Percentiles rank a stretch among this genome's conserved stretches.
Conservation (phyloP, 30 jellyfish, hydroid and myxozoan species). For the Catostylus mosaicus region DNA sequence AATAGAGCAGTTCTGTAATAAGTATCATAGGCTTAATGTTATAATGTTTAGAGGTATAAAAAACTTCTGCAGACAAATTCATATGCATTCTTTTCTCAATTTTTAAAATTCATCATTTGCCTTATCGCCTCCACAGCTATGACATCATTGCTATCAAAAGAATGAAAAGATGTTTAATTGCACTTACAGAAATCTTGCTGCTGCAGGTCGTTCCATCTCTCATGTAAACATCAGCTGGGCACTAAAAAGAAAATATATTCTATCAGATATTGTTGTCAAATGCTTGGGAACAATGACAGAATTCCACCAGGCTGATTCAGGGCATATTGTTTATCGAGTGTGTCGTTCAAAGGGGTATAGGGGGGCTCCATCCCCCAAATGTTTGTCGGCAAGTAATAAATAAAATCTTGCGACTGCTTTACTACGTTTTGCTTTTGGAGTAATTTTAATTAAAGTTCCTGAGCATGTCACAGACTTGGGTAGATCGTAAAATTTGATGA, state of each 20-base stretch:
- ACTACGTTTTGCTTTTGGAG: too few relatives aligned
- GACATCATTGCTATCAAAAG: background rate
- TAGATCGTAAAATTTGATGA: too few relatives aligned
- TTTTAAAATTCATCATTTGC: too few relatives aligned
- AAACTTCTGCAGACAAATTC: background rate
- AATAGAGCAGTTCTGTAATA: background rate
- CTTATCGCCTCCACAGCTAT: background rate
- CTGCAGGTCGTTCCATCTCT: conserved; percentile 79
- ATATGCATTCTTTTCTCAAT: background rate
- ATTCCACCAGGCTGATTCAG: background rate
- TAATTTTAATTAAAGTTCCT: too few relatives aligned
- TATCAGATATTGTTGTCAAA: background rate
- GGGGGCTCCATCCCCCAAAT: too few relatives aligned
- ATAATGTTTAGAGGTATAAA: background rate
- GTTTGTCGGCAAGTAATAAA: too few relatives aligned
- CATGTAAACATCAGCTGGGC: conserved; percentile 70
- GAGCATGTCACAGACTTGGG: too few relatives aligned
- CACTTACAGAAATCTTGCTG: conserved; percentile 35
- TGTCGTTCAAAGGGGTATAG: background rate
- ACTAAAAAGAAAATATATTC: conserved; percentile 24
- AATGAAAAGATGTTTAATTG: background rate
- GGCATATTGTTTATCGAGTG: background rate
- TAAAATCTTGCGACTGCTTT: too few relatives aligned
- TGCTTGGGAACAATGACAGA: background rate
- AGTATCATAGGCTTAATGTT: background rate